Percentiles rank a stretch among this genome's conserved stretches.
These are phyloP conservation scores for Calonectris borealis DNA, from an alignment of 2,113 vertebrate species.

Conservation along the genomic window DNA sequence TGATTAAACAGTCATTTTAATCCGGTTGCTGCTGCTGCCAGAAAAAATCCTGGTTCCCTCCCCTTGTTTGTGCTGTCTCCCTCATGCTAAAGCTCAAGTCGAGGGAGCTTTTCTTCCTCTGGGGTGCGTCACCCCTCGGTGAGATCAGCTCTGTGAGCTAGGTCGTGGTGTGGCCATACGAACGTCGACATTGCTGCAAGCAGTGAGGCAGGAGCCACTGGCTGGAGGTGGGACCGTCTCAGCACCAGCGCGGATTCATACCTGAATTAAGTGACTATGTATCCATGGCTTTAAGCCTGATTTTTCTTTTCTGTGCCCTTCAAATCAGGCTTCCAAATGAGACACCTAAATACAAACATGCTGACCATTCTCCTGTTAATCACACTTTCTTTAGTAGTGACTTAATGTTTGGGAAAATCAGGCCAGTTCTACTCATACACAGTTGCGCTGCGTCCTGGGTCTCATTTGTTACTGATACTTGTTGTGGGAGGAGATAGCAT, in stretches of 20 bases:
- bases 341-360: background rate
- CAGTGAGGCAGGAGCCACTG: background rate
- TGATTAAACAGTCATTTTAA: background rate
- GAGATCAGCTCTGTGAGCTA: background rate
- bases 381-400: background rate
- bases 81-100: background rate
- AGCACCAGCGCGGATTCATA: rapidly evolving
- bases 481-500: background rate
- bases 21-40: background rate
- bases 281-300: background rate
- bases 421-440: background rate
- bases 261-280: background rate
- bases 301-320: background rate
- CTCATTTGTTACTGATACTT: background rate
- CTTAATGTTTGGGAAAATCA: background rate
- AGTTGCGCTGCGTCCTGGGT: background rate
- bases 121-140: background rate
- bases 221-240: background rate
- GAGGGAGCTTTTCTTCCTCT: background rate
- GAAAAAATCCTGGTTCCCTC: background rate
- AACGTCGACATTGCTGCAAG: background rate
- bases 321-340: background rate
- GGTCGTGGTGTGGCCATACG: background rate
- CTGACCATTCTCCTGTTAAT: background rate
- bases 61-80: background rate